Percentiles rank a stretch among this genome's conserved stretches.
Evolutionary conservation across 2,113 vertebrate genomes (phyloP).

Genomic region (Zosterops borbonicus): DNA sequence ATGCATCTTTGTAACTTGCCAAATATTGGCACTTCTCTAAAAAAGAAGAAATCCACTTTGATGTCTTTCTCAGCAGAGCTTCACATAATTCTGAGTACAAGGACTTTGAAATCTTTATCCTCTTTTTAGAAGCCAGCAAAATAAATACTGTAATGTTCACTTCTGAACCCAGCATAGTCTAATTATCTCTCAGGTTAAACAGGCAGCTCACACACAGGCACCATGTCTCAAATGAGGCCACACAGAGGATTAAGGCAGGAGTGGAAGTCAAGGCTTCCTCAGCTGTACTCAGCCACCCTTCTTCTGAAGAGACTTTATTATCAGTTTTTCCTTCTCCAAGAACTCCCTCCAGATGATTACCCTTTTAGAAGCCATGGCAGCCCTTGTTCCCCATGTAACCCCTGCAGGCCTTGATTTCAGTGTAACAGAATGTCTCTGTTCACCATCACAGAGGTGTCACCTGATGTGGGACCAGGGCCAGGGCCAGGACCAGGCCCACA

Average conservation of each 20-base stretch:
- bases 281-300: not conserved
- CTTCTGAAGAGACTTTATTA: not conserved
- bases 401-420: not conserved
- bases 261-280: not conserved
- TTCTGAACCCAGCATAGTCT: not conserved
- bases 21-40: not conserved
- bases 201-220: not conserved
- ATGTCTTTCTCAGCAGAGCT: not conserved
- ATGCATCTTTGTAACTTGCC: not conserved
- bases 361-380: not conserved
- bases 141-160: not conserved
- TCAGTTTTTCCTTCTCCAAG: not conserved
- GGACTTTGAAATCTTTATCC: not conserved
- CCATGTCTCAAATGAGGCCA: too few species aligned
- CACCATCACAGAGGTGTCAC: slow-evolving; percentile 73
- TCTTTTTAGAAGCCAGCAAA: not conserved
- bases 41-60: not conserved
- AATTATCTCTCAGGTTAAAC: not conserved
- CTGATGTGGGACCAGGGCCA: slow-evolving; percentile 74
- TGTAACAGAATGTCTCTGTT: not conserved
- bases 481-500: slow-evolving; percentile 79
- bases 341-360: not conserved
- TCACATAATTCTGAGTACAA: not conserved
- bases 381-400: not conserved
- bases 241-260: not conserved